These are phyloP conservation scores for Nothobranchius kuhntae DNA, from an alignment of 2,113 vertebrate species.

Conservation along the genomic window DNA sequence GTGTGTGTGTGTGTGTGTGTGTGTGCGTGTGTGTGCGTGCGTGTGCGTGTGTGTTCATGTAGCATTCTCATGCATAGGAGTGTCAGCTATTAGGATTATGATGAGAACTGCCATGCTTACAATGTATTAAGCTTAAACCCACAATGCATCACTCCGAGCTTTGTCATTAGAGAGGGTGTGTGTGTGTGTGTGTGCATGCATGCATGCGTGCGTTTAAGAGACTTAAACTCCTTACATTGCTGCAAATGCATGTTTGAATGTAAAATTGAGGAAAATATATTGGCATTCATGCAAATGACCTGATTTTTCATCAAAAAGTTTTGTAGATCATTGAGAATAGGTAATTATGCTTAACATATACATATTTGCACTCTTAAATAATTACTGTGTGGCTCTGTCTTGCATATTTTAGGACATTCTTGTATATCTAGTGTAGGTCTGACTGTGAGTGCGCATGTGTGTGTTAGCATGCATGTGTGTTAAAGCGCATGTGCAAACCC, in stretches of 20 bases:
- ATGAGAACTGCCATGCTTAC: slow-evolving; percentile 7
- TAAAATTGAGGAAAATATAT: not conserved
- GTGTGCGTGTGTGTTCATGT: not conserved
- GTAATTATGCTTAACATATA: not conserved
- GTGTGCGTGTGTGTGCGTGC: not conserved
- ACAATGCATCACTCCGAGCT: slow-evolving; percentile 62
- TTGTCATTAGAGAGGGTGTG: slow-evolving; percentile 17
- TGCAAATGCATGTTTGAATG: slow-evolving; percentile 52
- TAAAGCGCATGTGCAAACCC: slow-evolving; percentile 59
- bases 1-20: no score
- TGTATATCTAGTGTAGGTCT: slow-evolving; percentile 33
- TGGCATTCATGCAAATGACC: no score
- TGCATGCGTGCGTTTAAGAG: not conserved
- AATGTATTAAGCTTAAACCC: slow-evolving; percentile 61
- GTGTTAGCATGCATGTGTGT: slow-evolving; percentile 55
- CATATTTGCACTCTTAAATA: not conserved
- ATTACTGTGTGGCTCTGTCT: not conserved
- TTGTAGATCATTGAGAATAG: no score
- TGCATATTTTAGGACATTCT: slow-evolving; percentile 19
- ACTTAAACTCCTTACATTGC: slow-evolving; percentile 16
- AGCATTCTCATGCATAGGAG: slow-evolving; percentile 11
- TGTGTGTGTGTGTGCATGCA: not conserved
- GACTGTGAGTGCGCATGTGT: slow-evolving; percentile 36
- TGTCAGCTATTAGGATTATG: slow-evolving; percentile 49
- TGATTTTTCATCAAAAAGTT: no score